Conservation (phyloP, 2,797 vertebrate species). For the Petrocephalus sullivani region DNA sequence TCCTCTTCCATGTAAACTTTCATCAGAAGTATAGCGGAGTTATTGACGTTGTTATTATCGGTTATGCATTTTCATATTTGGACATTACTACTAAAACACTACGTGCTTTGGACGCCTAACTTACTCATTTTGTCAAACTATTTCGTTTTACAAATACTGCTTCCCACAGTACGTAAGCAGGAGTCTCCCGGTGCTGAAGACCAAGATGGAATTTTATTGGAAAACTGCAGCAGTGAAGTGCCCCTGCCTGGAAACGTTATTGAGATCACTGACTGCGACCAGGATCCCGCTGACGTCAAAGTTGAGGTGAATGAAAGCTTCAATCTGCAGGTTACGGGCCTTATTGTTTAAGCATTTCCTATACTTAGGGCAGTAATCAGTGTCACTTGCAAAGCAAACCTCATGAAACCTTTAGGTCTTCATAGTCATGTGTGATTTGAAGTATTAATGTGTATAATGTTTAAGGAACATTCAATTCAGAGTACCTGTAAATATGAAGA, state of each 20-base stretch:
- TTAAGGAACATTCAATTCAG: neutral
- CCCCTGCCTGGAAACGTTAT: constrained; percentile 27
- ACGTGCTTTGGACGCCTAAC: too few species aligned
- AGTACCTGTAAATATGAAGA: neutral
- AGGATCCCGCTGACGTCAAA: constrained; percentile 25
- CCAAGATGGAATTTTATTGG: constrained; percentile 18
- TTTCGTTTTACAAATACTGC: neutral
- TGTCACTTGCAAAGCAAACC: neutral
- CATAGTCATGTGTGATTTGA: neutral
- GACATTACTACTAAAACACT: neutral
- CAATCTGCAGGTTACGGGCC: neutral
- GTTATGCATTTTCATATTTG: neutral
- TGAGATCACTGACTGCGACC: constrained; percentile 35
- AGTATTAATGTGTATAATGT: neutral
- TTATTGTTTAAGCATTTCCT: neutral
- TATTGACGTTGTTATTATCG: neutral
- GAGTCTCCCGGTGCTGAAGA: neutral
- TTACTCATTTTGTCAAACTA: neutral
- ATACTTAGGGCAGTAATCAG: neutral
- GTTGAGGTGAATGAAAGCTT: constrained; percentile 42
- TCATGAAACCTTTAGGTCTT: neutral
- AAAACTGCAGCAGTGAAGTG: constrained; percentile 17
- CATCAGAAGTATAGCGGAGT: neutral
- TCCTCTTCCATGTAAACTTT: neutral
- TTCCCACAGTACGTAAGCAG: neutral